phyloP scores from a whole-genome alignment of 2,888 invertebrate genomes.

The Pantelozetes paolii region DNA sequence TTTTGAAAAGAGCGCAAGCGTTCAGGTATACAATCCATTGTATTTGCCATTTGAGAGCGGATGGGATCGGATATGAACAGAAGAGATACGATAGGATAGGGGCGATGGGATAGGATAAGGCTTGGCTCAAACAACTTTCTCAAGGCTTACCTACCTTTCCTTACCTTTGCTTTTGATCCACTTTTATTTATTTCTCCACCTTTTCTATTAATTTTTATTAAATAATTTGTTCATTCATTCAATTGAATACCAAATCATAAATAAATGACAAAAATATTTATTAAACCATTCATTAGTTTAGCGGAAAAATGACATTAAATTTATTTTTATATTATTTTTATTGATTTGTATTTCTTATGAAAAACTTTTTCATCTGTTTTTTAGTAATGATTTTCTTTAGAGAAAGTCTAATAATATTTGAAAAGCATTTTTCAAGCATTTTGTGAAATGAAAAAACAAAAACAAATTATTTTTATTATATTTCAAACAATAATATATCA shows the following conservation, averaged over 20 bases:
- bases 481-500: neutral
- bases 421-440: neutral
- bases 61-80: conserved; percentile 17
- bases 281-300: neutral
- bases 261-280: neutral
- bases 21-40: conserved; percentile 36
- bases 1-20: conserved; percentile 27
- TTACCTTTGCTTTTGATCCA: conserved; percentile 1
- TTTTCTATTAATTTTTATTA: conserved; percentile 13
- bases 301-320: neutral
- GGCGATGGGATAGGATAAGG: conserved; percentile 35
- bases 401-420: too few species aligned
- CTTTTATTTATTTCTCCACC: neutral
- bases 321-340: neutral
- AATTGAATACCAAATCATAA: neutral
- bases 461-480: neutral
- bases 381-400: neutral
- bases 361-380: too few species aligned
- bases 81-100: conserved; percentile 26
- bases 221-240: conserved; percentile 5
- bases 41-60: conserved; percentile 23
- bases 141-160: neutral
- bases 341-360: neutral
- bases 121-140: neutral
- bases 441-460: neutral